Evolutionary conservation across 2,797 vertebrate genomes (phyloP).

Genomic region (Semaprochilodus insignis): DNA sequence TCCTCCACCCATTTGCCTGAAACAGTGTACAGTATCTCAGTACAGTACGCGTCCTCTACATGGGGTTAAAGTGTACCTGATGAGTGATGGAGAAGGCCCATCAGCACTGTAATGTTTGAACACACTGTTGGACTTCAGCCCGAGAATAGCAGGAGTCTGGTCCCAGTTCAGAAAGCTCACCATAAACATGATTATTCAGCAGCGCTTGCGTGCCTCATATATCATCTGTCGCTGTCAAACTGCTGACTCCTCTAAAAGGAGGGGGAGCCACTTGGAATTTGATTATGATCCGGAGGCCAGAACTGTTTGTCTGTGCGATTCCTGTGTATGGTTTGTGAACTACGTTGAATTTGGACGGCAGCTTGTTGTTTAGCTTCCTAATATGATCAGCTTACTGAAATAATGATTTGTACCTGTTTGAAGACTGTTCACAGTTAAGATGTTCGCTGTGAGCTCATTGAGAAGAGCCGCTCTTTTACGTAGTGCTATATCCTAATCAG

Average conservation of each 20-base stretch:
- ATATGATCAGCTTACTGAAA: neutral
- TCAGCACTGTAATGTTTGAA: constrained; percentile 10
- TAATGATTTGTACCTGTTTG: neutral
- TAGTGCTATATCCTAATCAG: neutral
- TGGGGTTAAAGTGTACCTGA: constrained; percentile 42
- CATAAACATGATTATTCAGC: constrained; percentile 38
- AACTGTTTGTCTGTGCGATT: neutral
- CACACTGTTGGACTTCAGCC: constrained; percentile 25
- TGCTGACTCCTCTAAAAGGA: constrained; percentile 17
- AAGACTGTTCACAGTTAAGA: neutral
- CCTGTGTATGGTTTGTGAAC: neutral
- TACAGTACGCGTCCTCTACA: neutral
- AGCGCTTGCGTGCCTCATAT: constrained; percentile 15
- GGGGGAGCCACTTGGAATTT: neutral
- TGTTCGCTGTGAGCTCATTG: neutral
- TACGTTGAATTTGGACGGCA: neutral
- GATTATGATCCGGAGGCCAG: neutral
- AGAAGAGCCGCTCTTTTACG: neutral
- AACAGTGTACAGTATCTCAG: neutral
- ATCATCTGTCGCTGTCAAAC: constrained; percentile 4
- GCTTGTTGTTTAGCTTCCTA: neutral
- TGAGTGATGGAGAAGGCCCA: constrained; percentile 36
- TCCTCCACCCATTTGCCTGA: neutral
- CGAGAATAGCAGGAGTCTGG: constrained; percentile 19
- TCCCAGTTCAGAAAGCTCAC: constrained; percentile 10